A percentile compares a stretch with the other conserved stretches of the same genome.
These are phyloP conservation scores for Caenorhabditis tropicalis DNA, from an alignment of 1,140 invertebrate genomes.

Conservation along the genomic window DNA sequence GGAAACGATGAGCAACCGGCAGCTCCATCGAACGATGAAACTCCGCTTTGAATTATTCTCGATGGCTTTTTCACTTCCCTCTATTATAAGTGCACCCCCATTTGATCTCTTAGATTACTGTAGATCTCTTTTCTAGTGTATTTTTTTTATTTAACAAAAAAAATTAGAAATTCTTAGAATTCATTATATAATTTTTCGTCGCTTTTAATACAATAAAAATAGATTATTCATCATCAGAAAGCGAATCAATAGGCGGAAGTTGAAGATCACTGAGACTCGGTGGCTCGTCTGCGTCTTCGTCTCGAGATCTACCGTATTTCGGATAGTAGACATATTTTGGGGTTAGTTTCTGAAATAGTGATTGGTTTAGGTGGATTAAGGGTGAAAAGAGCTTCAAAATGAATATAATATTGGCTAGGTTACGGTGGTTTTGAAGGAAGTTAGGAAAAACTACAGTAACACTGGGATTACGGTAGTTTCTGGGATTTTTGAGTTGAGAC, in stretches of 20 bases:
- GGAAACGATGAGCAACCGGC: no score
- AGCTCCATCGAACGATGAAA: no score
- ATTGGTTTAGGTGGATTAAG: no score
- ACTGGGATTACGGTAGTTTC: no score
- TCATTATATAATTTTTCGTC: background rate
- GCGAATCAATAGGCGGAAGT: constrained; percentile 5
- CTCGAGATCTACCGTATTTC: background rate
- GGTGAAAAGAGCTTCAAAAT: no score
- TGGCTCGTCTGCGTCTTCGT: background rate
- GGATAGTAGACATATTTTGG: constrained; percentile 27
- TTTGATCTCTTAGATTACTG: background rate
- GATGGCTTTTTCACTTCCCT: no score
- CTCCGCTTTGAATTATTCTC: no score
- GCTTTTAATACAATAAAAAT: background rate
- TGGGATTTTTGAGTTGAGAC: no score
- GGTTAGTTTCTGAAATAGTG: background rate
- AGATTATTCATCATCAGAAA: background rate
- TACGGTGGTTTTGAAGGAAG: background rate
- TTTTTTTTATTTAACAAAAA: background rate
- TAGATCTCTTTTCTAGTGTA: background rate
- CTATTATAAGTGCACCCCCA: no score
- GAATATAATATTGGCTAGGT: background rate
- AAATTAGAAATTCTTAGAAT: background rate
- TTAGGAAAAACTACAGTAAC: background rate
- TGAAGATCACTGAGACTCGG: constrained; percentile 2